A percentile compares a stretch with the other conserved stretches of the same genome.
Conservation (phyloP, 2,797 vertebrate genomes). For the Notoglanidium macrostoma region DNA sequence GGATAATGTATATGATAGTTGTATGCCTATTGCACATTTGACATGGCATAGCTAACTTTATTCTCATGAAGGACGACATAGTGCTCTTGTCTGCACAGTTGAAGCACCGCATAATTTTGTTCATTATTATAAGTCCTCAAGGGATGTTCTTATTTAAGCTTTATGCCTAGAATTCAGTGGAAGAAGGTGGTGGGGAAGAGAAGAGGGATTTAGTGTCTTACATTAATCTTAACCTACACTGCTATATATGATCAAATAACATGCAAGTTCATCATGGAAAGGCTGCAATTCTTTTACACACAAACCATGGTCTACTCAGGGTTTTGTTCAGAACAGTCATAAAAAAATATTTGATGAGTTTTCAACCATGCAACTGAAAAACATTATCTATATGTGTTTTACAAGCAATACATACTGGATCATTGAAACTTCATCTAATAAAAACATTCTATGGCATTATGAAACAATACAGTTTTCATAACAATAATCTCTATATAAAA, state of each 20-base stretch:
- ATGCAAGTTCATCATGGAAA: neutral
- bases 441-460: neutral
- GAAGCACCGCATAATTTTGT: neutral
- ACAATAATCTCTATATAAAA: neutral
- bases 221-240: neutral
- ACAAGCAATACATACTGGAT: neutral
- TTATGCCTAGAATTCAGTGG: neutral
- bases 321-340: neutral
- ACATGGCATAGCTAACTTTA: neutral
- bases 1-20: neutral
- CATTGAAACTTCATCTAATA: neutral
- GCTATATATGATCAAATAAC: neutral
- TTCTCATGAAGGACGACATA: neutral
- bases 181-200: neutral
- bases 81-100: too few species aligned
- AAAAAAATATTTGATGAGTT: neutral
- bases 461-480: neutral
- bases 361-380: neutral
- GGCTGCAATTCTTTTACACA: neutral
- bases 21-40: neutral
- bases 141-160: neutral
- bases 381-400: neutral
- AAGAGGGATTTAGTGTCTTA: neutral
- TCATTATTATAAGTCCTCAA: neutral
- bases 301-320: neutral